Percentiles rank a stretch among this genome's conserved stretches.
These are phyloP conservation scores for Deroplatys truncata DNA, from an alignment of 2,888 invertebrate species.

Conservation along the genomic window DNA sequence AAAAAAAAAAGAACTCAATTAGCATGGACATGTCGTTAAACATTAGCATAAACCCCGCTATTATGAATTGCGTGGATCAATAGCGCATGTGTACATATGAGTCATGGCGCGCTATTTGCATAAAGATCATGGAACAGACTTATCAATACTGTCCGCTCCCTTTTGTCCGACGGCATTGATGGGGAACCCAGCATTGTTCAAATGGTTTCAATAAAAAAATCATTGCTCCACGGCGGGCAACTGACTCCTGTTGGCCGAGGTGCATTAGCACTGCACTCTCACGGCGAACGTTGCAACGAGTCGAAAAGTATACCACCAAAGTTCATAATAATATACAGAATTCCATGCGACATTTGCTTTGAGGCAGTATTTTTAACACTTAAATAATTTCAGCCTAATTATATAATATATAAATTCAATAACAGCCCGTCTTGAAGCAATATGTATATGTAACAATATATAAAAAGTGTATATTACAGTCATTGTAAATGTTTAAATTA, in stretches of 20 bases:
- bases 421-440: too few relatives aligned
- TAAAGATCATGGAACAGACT: background rate
- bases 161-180: background rate
- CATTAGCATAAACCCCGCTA: background rate
- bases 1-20: background rate
- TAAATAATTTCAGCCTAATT: too few relatives aligned
- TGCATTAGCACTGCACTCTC: background rate
- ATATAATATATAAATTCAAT: too few relatives aligned
- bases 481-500: too few relatives aligned
- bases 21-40: background rate
- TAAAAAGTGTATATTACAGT: too few relatives aligned
- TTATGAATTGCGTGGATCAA: background rate
- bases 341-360: too few relatives aligned
- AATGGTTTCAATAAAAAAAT: background rate
- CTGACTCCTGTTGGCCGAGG: background rate
- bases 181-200: background rate
- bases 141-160: background rate
- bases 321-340: too few relatives aligned
- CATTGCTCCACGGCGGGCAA: background rate
- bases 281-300: too few relatives aligned
- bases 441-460: too few relatives aligned
- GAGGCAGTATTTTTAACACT: too few relatives aligned
- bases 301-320: too few relatives aligned
- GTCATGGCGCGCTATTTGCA: constrained; percentile 1
- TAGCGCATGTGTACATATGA: background rate